Evolutionary conservation across 2,888 invertebrate species (phyloP), one percentile per base, ranked within the genome.

Genomic region (Eutolmus rufibarbis): DNA sequence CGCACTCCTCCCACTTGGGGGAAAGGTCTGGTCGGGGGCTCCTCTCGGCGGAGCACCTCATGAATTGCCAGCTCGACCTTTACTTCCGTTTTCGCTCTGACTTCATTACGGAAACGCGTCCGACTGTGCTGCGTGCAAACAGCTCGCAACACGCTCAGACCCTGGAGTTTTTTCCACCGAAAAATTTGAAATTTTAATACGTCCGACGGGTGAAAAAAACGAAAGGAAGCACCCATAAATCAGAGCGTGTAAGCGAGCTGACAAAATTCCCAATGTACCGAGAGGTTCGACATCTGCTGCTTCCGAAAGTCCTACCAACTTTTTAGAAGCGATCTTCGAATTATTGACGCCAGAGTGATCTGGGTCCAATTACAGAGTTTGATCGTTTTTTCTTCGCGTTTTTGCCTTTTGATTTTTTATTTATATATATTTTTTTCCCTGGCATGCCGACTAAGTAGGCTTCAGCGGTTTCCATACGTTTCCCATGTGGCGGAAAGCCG

Each of bases 201-300:
- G 23, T 66, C 31, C 66, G 66, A 66, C 66, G 28, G 12, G n/a
- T n/a, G 9, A 43, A 43, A 31, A n/a, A 84, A 57, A 43, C 66
- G 19, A 19, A 66, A 85, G 85, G 85, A 85, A 85, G 85, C 46
- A 43, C 28, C 74, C 85, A 85, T 85, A 85, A 85, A 85, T 85
- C 85, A 85, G 46, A 85, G 74, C 74, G 51, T 19, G 23, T 19
- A 12, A 66, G 19, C 66, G 66, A 23, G 23, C 66, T 85, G 34
- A 74, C 28, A 74, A 85, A 74, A 85, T n/a, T 74, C 28, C 31
- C 37, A 31, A 28, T 85, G 85, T 74, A 46, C 43, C 28, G 74
- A 9, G 46, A 74, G 43, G 28, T 19, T 19, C 74, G 85, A 85
- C 85, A 85, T 85, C 85, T 85, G 85, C 85, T 51, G 40, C 76